phyloP scores from a whole-genome alignment of 2,888 invertebrate species.

The Andrena marginata region DNA sequence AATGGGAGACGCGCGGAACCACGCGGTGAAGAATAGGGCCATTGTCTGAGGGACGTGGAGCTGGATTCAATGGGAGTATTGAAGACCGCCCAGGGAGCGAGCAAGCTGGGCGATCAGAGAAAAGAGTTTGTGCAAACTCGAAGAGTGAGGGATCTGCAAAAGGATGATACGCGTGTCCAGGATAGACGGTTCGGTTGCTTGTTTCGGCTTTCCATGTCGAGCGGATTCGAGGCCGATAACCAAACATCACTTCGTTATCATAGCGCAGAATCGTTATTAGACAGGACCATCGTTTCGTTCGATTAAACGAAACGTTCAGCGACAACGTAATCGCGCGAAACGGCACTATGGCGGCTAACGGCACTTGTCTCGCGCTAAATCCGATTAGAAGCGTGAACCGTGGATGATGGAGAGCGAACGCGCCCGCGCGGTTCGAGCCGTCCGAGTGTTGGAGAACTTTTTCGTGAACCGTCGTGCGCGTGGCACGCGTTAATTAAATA shows the following conservation, averaged over 20 bases:
- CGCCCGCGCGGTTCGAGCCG: background rate
- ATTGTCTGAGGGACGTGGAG: background rate
- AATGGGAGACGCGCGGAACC: constrained; percentile 28
- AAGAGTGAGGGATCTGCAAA: no score
- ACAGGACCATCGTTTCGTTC: constrained; percentile 42
- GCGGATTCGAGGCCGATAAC: background rate
- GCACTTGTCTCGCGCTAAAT: constrained; percentile 49
- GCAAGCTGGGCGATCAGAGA: no score
- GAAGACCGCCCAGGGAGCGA: no score
- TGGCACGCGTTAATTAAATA: constrained; percentile 21
- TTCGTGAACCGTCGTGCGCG: background rate
- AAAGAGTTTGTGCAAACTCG: no score
- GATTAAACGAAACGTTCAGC: constrained; percentile 49
- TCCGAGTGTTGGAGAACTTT: background rate
- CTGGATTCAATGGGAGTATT: no score
- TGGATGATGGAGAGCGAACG: constrained; percentile 32
- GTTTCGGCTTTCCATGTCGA: background rate
- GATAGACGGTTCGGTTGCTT: no score
- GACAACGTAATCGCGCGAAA: constrained; percentile 49
- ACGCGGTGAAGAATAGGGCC: background rate
- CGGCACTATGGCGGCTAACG: constrained; percentile 43
- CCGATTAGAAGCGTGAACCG: constrained; percentile 52
- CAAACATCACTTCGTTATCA: constrained; percentile 21
- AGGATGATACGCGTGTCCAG: no score
- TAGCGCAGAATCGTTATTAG: constrained; percentile 3